Conservation (phyloP, 2,113 vertebrate genomes). For the Corydoras maculifer region DNA sequence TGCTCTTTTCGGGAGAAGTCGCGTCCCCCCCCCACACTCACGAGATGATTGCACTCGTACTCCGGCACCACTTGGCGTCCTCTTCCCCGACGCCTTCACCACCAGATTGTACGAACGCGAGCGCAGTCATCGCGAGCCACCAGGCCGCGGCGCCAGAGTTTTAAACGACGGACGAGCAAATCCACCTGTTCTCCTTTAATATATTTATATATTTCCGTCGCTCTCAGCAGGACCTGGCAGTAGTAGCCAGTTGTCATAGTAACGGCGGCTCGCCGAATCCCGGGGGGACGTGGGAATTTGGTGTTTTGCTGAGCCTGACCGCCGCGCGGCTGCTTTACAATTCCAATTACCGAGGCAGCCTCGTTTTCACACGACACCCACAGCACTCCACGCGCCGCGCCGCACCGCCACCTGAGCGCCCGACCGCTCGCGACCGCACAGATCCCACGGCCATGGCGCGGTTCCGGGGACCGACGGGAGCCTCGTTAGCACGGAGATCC, state of each 20-base stretch:
- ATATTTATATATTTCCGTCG: conserved; percentile 48
- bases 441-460: too few relatives aligned
- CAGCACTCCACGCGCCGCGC: conserved; percentile 1
- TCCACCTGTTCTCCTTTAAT: conserved; percentile 13
- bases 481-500: too few relatives aligned
- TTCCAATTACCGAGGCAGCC: conserved; percentile 28
- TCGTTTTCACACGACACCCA: conserved; percentile 30
- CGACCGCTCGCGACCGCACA: neutral
- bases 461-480: too few relatives aligned
- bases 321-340: conserved; percentile 47
- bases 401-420: neutral
- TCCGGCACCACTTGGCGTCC: too few relatives aligned
- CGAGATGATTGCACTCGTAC: too few relatives aligned
- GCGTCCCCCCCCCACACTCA: too few relatives aligned
- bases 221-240: conserved; percentile 65
- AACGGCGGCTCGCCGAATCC: conserved; percentile 68
- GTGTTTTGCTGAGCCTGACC: conserved; percentile 60
- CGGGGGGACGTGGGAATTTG: conserved; percentile 68
- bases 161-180: conserved; percentile 29
- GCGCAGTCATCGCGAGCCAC: too few relatives aligned
- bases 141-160: neutral
- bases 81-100: too few relatives aligned
- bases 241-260: conserved; percentile 73
- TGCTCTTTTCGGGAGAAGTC: too few relatives aligned
- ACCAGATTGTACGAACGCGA: too few relatives aligned